These are phyloP conservation scores for Antrozous pallidus DNA, from an alignment of 2,797 vertebrate species.

Conservation along the genomic window DNA sequence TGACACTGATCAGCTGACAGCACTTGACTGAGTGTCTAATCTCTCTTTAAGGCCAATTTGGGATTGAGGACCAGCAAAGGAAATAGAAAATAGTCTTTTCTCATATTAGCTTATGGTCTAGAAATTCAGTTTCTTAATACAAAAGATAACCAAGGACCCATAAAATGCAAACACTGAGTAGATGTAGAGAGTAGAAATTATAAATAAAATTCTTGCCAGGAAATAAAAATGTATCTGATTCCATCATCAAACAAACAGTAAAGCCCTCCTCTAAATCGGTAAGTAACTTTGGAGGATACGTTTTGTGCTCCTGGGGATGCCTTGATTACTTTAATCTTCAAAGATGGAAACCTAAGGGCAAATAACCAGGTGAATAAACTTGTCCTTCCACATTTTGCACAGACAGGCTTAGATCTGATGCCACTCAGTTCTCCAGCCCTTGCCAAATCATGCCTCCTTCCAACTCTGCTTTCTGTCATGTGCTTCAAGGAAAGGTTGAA, in stretches of 20 bases:
- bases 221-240: background rate
- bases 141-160: background rate
- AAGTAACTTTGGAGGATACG: background rate
- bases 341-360: no score
- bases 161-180: background rate
- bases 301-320: background rate
- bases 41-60: background rate
- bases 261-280: background rate
- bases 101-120: background rate
- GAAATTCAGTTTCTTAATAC: background rate
- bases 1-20: background rate
- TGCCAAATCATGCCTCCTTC: background rate
- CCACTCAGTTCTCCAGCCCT: background rate
- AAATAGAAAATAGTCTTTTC: background rate
- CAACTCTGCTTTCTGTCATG: background rate
- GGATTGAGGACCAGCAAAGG: background rate
- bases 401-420: background rate
- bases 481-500: background rate
- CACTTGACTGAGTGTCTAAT: background rate
- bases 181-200: background rate
- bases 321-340: background rate
- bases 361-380: background rate
- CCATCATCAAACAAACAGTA: background rate
- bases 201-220: background rate
- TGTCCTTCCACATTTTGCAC: background rate